Evolutionary conservation across 1,140 invertebrate genomes (phyloP).

Genomic region (Pogonomyrmex californicus): DNA sequence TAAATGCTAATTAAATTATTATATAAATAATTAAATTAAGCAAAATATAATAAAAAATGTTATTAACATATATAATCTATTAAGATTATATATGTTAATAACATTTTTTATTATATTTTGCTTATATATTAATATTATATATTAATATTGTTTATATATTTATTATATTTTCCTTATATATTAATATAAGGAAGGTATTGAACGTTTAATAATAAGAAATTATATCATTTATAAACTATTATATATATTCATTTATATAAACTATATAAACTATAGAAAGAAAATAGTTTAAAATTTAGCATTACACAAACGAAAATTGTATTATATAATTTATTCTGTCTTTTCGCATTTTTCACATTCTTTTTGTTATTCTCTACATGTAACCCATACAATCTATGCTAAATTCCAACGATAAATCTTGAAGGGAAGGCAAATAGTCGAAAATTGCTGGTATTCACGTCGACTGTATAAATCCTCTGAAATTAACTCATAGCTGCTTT

Average conservation of each 20-base stretch:
- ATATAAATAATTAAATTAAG: background rate
- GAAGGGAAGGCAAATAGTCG: slow-evolving; percentile 45
- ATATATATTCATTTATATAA: background rate
- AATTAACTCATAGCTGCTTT: slow-evolving; percentile 35
- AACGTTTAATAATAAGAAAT: too few species aligned
- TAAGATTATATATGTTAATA: background rate
- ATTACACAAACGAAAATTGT: background rate
- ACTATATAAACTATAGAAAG: background rate
- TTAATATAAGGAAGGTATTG: too few species aligned
- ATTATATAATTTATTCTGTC: background rate
- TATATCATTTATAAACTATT: too few species aligned
- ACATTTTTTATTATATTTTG: background rate
- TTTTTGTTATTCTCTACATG: background rate
- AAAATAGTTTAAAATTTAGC: background rate
- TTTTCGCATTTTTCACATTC: background rate
- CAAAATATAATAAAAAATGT: background rate
- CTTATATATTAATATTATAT: too few species aligned
- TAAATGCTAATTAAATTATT: slow-evolving; percentile 15
- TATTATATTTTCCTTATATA: too few species aligned
- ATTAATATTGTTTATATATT: too few species aligned
- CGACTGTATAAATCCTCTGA: slow-evolving; percentile 37
- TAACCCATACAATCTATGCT: background rate
- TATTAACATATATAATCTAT: background rate
- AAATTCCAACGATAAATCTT: slow-evolving; percentile 35
- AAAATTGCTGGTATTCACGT: slow-evolving; percentile 6